Percentiles rank a stretch among this genome's conserved stretches.
Conservation (phyloP, 2,113 vertebrate species). For the Mixornis gularis region DNA sequence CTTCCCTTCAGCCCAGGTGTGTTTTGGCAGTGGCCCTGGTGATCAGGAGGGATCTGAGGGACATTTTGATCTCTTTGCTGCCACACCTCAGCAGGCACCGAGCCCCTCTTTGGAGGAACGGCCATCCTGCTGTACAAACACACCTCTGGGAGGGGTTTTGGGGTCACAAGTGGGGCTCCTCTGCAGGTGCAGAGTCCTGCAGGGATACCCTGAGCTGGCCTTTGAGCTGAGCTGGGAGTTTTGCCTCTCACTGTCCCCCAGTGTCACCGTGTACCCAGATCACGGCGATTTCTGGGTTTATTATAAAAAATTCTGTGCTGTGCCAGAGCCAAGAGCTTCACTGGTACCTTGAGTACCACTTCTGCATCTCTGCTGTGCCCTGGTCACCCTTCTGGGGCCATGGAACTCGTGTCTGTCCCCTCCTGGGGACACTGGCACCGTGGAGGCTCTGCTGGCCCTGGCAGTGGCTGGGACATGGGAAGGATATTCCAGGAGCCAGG, state of each 20-base stretch:
- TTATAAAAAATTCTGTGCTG: neutral
- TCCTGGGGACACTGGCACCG: neutral
- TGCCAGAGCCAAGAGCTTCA: neutral
- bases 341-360: neutral
- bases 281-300: neutral
- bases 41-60: neutral
- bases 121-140: neutral
- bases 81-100: neutral
- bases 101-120: neutral
- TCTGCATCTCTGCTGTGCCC: neutral
- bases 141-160: neutral
- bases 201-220: neutral
- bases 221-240: neutral
- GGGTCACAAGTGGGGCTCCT: neutral
- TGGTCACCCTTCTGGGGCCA: rapidly evolving
- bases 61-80: neutral
- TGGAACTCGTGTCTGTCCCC: neutral
- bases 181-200: neutral
- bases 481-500: neutral
- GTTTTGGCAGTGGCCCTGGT: neutral
- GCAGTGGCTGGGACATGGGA: neutral
- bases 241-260: neutral
- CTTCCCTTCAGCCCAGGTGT: neutral
- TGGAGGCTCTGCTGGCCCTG: neutral
- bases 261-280: rapidly evolving